These are phyloP conservation scores for Papilio demoleus DNA, from an alignment of 2,888 invertebrate genomes.

Conservation along the genomic window DNA sequence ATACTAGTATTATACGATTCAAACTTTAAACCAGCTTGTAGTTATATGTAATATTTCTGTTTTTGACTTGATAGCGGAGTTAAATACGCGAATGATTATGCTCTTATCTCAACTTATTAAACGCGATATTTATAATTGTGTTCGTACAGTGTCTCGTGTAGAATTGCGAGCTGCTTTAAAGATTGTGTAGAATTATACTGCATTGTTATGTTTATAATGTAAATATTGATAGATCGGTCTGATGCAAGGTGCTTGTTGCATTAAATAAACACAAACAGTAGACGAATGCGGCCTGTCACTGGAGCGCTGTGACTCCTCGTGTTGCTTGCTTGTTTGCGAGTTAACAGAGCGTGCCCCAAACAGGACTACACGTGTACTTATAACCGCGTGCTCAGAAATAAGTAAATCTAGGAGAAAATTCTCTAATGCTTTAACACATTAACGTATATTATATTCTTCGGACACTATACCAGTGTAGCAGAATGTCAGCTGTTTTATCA, in stretches of 20 bases:
- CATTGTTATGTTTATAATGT: conserved; percentile 1
- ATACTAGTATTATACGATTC: conserved; percentile 1
- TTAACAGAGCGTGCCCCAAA: conserved; percentile 39
- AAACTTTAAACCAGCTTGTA: not conserved
- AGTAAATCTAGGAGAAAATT: not conserved
- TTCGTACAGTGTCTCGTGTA: not conserved
- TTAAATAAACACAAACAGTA: conserved; percentile 7
- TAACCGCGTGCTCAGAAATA: conserved; percentile 45
- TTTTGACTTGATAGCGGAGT: not conserved
- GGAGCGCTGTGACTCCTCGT: conserved; percentile 16
- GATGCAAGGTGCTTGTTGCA: conserved; percentile 2
- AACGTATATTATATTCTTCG: too few relatives aligned
- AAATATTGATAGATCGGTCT: conserved; percentile 3
- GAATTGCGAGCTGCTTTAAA: not conserved
- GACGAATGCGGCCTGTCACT: conserved; percentile 17
- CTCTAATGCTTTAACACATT: too few relatives aligned
- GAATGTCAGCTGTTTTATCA: too few relatives aligned
- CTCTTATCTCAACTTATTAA: not conserved
- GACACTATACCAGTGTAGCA: too few relatives aligned
- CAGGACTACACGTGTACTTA: conserved; percentile 38
- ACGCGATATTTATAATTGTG: not conserved
- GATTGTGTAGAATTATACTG: not conserved
- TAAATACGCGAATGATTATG: not conserved
- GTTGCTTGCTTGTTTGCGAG: conserved; percentile 26
- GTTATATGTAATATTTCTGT: not conserved